A percentile compares a stretch with the other conserved stretches of the same genome.
Evolutionary conservation across 2,888 invertebrate species (phyloP).

Genomic region (Pegoplata infirma): DNA sequence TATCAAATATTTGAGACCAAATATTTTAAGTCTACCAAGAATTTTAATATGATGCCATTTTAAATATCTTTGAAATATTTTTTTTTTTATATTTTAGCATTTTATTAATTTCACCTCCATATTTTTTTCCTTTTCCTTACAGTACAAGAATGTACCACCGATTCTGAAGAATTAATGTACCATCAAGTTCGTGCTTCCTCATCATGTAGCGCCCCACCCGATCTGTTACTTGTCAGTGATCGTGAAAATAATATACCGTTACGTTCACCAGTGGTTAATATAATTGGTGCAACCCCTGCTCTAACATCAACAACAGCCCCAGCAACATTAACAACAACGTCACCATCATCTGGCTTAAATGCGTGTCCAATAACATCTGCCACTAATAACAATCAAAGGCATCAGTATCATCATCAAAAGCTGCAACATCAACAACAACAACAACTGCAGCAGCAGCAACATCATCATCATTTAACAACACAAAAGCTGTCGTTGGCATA

Average conservation of each 20-base stretch:
- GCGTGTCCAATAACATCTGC: conserved; percentile 47
- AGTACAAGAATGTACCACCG: conserved; percentile 84
- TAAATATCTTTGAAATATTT: neutral
- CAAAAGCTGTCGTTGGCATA: conserved; percentile 51
- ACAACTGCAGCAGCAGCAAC: conserved; percentile 61
- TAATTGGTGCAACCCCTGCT: conserved; percentile 74
- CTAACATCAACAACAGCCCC: conserved; percentile 64
- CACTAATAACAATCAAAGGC: conserved; percentile 65
- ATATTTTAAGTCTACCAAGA: too few relatives aligned
- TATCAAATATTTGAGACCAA: too few relatives aligned
- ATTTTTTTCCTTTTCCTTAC: too few relatives aligned
- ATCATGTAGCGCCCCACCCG: conserved; percentile 83
- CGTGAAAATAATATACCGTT: conserved; percentile 78
- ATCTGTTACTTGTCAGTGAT: conserved; percentile 81
- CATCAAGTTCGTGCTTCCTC: conserved; percentile 80
- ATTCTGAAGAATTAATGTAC: conserved; percentile 85
- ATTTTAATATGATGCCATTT: too few relatives aligned
- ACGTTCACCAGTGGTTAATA: conserved; percentile 74
- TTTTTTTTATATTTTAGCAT: neutral
- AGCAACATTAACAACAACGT: conserved; percentile 59
- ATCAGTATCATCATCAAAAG: conserved; percentile 59
- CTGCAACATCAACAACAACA: conserved; percentile 63
- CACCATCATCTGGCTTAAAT: conserved; percentile 61
- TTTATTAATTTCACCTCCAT: too few relatives aligned
- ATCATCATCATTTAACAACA: conserved; percentile 44